These are phyloP conservation scores for Aplocera efformata DNA, from an alignment of 2,888 invertebrate genomes.

Conservation along the genomic window DNA sequence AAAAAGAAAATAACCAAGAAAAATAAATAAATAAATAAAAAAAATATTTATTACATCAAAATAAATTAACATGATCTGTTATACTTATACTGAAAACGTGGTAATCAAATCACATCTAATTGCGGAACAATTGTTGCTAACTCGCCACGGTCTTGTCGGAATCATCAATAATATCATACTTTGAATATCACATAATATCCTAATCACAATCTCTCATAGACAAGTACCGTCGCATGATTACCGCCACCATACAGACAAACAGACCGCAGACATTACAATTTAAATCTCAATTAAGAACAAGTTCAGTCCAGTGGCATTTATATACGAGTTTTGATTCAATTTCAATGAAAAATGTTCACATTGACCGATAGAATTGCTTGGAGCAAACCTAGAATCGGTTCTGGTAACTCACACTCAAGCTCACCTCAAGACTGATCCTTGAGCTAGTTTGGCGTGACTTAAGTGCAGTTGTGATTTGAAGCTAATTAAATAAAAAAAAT, in stretches of 20 bases:
- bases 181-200: conserved; percentile 23
- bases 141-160: conserved; percentile 27
- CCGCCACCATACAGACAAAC: conserved; percentile 2
- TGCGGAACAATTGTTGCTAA: conserved; percentile 38
- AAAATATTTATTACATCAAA: conserved; percentile 52
- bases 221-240: conserved; percentile 12
- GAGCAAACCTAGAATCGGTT: too few species aligned
- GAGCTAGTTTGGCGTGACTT: too few species aligned
- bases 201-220: not conserved
- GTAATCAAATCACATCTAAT: conserved; percentile 46
- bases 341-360: too few species aligned
- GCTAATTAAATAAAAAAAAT: too few species aligned
- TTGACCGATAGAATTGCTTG: too few species aligned
- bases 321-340: too few species aligned
- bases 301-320: not conserved
- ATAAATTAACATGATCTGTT: conserved; percentile 54
- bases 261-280: not conserved
- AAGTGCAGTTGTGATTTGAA: too few species aligned
- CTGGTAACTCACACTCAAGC: too few species aligned
- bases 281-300: not conserved
- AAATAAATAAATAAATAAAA: conserved; percentile 41
- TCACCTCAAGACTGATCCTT: too few species aligned
- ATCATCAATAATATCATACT: conserved; percentile 21
- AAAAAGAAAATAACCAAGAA: conserved; percentile 30
- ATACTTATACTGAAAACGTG: conserved; percentile 41